Evolutionary conservation across 1,140 invertebrate species (phyloP), one percentile per base, ranked within the genome.

Genomic region (Samia ricini): DNA sequence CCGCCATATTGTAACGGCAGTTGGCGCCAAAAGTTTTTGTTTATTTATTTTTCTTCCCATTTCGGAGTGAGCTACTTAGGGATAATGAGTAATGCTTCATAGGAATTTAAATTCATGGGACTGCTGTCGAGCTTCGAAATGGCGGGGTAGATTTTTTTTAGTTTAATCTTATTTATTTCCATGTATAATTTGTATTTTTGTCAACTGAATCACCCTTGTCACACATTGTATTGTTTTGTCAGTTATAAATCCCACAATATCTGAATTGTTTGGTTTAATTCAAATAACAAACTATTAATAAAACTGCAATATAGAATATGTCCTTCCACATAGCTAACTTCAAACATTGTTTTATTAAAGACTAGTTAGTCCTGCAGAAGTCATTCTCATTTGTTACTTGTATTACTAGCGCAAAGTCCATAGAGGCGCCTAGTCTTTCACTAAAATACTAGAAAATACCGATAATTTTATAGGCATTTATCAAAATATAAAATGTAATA

Each of bases 1-100:
- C 65, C 56, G 58, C 61, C 66, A 58, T 61, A 23, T 63, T 60
- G 29, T 63, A 71, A 66, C 64, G 64, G 50, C 62, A 64, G 69
- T 74, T 76, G 82, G 83, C 83, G 80, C 80, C 82, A 79, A 66
- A 64, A 73, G 48, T 64, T 72, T 69, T 75, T 77, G 68, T 72
- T 60, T 18, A 64, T 50, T 71, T 83, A 61, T 81, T 80, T 81
- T 79, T 77, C 68, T 69, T 64, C 73, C 74, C 68, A 77, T 82
- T 78, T 77, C 71, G 74, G 81, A 68, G 72, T 63, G 64, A 66
- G 60, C 72, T 68, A 75, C 73, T 77, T 78, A 69, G 70, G 51
- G 59, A 76, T 83, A 85, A 85, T 85, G 83, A 83, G 76, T 81
- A 85, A 85, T 83, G 76, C 70, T 61, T 72, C 71, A 66, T 73